Evolutionary conservation across 1,140 invertebrate species (phyloP).

Genomic region (Drosophila seguyi): DNA sequence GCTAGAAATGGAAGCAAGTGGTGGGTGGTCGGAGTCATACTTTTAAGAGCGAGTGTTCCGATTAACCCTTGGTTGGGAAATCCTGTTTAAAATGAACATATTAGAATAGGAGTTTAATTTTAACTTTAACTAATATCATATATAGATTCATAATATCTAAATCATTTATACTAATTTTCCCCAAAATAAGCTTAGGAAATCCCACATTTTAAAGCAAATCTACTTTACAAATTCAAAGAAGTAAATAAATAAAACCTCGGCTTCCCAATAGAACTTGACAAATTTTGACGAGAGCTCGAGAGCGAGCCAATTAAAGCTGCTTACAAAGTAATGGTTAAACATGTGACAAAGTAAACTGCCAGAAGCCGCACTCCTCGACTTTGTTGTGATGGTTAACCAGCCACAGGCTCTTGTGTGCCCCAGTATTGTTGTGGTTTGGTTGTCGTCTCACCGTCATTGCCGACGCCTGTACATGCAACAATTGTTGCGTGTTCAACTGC

Average conservation of each 20-base stretch:
- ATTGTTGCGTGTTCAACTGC: slow-evolving; percentile 79
- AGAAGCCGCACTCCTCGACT: slow-evolving; percentile 17
- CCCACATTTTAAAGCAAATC: background rate
- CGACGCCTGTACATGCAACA: slow-evolving; percentile 73
- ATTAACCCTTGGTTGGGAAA: background rate
- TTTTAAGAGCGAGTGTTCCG: background rate
- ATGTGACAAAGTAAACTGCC: slow-evolving; percentile 46
- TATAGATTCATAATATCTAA: no score
- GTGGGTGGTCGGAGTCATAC: slow-evolving; percentile 20
- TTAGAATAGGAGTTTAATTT: no score
- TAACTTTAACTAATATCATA: no score
- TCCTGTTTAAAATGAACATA: background rate
- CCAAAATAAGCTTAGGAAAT: background rate
- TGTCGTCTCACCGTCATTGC: slow-evolving; percentile 46
- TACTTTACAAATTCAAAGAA: background rate
- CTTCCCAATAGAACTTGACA: slow-evolving; percentile 28
- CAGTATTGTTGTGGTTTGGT: slow-evolving; percentile 21
- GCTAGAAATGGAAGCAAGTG: background rate
- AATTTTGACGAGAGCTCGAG: slow-evolving; percentile 31
- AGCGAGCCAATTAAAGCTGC: slow-evolving; percentile 30
- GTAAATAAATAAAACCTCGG: background rate
- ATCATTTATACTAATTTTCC: no score
- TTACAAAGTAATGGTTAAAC: slow-evolving; percentile 36
- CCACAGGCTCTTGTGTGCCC: slow-evolving; percentile 1
- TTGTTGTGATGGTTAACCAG: slow-evolving; percentile 16